These are phyloP conservation scores for Blastobasis adustella DNA, from an alignment of 2,888 invertebrate species.

Conservation along the genomic window DNA sequence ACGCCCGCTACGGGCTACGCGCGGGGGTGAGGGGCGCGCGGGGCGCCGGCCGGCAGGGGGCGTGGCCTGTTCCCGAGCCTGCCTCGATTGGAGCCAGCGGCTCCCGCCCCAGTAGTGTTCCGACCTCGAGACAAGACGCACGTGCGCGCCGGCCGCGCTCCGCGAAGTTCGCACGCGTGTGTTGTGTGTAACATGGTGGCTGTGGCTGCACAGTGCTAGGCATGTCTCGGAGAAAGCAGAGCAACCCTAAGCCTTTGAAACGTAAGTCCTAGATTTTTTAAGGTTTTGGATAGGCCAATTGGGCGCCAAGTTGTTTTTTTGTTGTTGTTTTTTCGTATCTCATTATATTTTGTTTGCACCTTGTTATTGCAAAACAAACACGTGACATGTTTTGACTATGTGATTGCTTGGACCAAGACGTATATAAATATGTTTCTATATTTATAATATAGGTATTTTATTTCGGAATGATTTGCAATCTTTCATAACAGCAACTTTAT, in stretches of 20 bases:
- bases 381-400: too few relatives aligned
- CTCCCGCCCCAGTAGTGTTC: constrained; percentile 15
- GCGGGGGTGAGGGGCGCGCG: constrained; percentile 17
- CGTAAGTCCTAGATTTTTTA: constrained; percentile 76
- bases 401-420: too few relatives aligned
- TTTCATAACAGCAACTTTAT: too few relatives aligned
- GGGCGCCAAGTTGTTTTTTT: not conserved
- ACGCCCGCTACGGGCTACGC: constrained; percentile 22
- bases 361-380: constrained; percentile 2
- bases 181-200: constrained; percentile 58
- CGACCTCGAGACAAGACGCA: constrained; percentile 39
- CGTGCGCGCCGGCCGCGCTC: constrained; percentile 24
- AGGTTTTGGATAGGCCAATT: too few relatives aligned
- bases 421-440: too few relatives aligned
- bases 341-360: not conserved
- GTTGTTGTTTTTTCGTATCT: not conserved
- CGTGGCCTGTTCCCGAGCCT: constrained; percentile 29
- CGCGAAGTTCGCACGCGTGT: constrained; percentile 21
- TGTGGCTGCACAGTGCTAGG: constrained; percentile 46
- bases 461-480: too few relatives aligned
- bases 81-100: not conserved
- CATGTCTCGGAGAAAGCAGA: constrained; percentile 97
- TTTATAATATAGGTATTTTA: too few relatives aligned
- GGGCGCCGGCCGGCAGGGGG: constrained; percentile 24
- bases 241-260: constrained; percentile 96